Base-by-base conservation (phyloP, 92 coral and sea anemone genomes). In the Heliopora coerulea region DNA sequence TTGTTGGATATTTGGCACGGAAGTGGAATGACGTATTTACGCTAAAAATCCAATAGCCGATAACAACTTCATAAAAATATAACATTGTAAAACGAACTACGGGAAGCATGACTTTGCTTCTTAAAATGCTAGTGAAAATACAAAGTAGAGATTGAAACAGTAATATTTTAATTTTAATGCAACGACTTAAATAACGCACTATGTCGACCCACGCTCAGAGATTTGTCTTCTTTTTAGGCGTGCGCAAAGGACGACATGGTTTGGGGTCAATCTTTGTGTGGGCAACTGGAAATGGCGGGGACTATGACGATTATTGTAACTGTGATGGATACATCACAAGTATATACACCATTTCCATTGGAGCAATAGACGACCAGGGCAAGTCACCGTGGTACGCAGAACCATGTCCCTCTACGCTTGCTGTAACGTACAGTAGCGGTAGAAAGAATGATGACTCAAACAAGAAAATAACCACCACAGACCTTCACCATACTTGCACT, bases 231-330 rank as follows among this genome's bases (percentile, higher is more conserved):
- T 20, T 57, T 42, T 35, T 59, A 95, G 99, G 99, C 57, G 91
- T 90, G 41, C 82, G 83, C 20, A 90, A 86, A 65, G 99, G 99
- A 4, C 91, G 99, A n/a, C 79, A 80, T 62, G 96, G 96, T 14
- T 86, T 88, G 10, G 99, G 99, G 12, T 85, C 99, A 25, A 95
- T 95, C 85, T 95, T 95, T 86, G 99, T 95, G 0, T 95, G 99
- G 99, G 99, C 99, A 1, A 95, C 99, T 29, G 99, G 99, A 25
- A 95, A 95, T 82, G 99, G 99, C 0, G 99, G 99, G 31, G 87
- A 86, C 57, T 82, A 75, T 17, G 81, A 90, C 41, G 99, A 95
- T 70, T 95, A 95, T 73, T 95, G 99, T 54, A 95, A 88, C 80
- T 95, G 99, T 21, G 99, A 95, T 80, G 99, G 99, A 28, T 95